These are phyloP conservation scores for Acanthoscelides obtectus DNA, from an alignment of 2,888 invertebrate species.

Conservation along the genomic window DNA sequence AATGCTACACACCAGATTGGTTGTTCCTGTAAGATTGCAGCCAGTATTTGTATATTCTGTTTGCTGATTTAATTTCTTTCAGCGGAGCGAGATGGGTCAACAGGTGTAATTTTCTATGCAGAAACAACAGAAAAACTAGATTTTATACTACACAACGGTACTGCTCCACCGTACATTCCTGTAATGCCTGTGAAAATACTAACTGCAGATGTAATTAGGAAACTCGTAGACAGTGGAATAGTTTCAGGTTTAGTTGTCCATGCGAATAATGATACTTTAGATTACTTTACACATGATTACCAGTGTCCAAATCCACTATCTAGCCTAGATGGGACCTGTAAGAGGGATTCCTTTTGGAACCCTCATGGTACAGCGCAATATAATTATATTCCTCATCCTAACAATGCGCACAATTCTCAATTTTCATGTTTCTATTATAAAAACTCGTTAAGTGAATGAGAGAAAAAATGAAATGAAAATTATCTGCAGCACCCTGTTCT, in stretches of 20 bases:
- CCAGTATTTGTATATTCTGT: neutral
- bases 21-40: slow-evolving; percentile 75
- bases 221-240: slow-evolving; percentile 51
- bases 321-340: slow-evolving; percentile 45
- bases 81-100: slow-evolving; percentile 74
- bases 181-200: slow-evolving; percentile 63
- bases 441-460: too few species aligned
- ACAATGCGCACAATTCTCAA: too few species aligned
- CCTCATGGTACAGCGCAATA: slow-evolving; percentile 69
- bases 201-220: slow-evolving; percentile 51
- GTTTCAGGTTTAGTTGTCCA: slow-evolving; percentile 65
- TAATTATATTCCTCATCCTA: too few species aligned
- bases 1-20: slow-evolving; percentile 96
- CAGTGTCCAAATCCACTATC: slow-evolving; percentile 80
- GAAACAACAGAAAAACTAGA: slow-evolving; percentile 60
- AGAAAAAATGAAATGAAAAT: too few species aligned
- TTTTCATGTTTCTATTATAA: too few species aligned
- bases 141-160: slow-evolving; percentile 67
- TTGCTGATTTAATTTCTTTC: slow-evolving; percentile 9
- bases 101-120: slow-evolving; percentile 78
- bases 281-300: slow-evolving; percentile 59
- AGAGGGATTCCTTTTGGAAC: slow-evolving; percentile 65
- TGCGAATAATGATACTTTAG: slow-evolving; percentile 44
- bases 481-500: too few species aligned
- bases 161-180: slow-evolving; percentile 77